Base-by-base conservation (phyloP, 2,113 vertebrate species). In the Oxygymnocypris stewartii region DNA sequence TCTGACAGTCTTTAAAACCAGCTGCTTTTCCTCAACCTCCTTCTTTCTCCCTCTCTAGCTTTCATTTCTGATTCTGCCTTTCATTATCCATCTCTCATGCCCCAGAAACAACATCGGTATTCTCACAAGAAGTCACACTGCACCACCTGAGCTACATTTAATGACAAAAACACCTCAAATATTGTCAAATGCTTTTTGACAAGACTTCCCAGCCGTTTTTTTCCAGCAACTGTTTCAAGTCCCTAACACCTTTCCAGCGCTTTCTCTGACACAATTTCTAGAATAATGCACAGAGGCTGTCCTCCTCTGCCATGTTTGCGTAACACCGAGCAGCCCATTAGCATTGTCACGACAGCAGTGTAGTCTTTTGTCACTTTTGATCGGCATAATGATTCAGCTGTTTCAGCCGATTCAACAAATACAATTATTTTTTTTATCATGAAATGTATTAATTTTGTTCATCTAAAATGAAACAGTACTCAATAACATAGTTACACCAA, bases 1-100 rank as follows among this genome's bases (percentile, higher is more conserved):
- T 81, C 54, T 81, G 78, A 85, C 84, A 83, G 76, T 71, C 35
- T 69, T 35, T 49, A 73, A 84, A 86, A 25, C 61, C 84, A 88
- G 84, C 25, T 42, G 23, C 74, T 40, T 20, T 47, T 59, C 47
- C 31, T 61, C 59, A 18, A 10, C 86, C 78, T 61, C 81, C 65
- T 63, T 54, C 31, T 84, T 51, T 16, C 31, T 80, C 69, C 69
- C 4, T 23, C 35, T 51, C 5, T 44, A 6, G 11, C 31, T 86
- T 63, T 82, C 79, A 63, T 76, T 75, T 67, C 25, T 61, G 20
- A 10, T 76, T 78, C 47, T 78, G 40, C 75, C 54, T 84, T 86
- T 88, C 65, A 74, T 88, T 74, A 49, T 76, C 47, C 31, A 20
- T 83, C 51, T 42, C 20, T 65, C 59, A 57, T 59, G 40, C 49